Percentiles rank a stretch among this genome's conserved stretches.
These are phyloP conservation scores for Tragopan temminckii DNA, from an alignment of 2,797 vertebrate genomes.

Conservation along the genomic window DNA sequence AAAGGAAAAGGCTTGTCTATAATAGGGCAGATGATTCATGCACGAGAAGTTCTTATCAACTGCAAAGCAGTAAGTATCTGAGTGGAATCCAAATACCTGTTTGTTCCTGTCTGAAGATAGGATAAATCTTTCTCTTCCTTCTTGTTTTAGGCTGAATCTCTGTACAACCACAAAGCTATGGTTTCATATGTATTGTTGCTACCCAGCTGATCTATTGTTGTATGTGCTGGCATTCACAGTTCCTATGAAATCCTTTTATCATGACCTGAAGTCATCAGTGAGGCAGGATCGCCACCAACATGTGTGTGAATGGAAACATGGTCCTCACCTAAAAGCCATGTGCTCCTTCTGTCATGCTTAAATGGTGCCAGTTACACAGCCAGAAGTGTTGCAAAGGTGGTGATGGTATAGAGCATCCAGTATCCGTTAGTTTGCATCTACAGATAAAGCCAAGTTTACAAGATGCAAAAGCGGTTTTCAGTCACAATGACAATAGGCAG, in stretches of 20 bases:
- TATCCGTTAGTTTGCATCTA: background rate
- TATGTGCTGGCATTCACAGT: background rate
- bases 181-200: background rate
- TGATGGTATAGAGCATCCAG: background rate
- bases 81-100: background rate
- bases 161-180: background rate
- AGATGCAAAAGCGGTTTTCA: background rate
- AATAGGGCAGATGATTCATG: background rate
- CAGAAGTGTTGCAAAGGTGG: background rate
- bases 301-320: background rate
- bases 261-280: background rate
- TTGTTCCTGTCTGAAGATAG: background rate
- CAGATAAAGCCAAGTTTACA: background rate
- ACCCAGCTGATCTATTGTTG: background rate
- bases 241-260: background rate
- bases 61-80: background rate
- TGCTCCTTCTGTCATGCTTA: background rate
- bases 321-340: background rate
- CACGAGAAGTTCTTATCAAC: background rate
- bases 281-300: background rate
- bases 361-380: background rate
- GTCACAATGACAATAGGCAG: background rate
- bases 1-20: background rate
- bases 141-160: background rate
- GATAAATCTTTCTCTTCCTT: background rate